Conservation (phyloP, 2,888 invertebrate species). For the Melikaiella ostensackeni region DNA sequence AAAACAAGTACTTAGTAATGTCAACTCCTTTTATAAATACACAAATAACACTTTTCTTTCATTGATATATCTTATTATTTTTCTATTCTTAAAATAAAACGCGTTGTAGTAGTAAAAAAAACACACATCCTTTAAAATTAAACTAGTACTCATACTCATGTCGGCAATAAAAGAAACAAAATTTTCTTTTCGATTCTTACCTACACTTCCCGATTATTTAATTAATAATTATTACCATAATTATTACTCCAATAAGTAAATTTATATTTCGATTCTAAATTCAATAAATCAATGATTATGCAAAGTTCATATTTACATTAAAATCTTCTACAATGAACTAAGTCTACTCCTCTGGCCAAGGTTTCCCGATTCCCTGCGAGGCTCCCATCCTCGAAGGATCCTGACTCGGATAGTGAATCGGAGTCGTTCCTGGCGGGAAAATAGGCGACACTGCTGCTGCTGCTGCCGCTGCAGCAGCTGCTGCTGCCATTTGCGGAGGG, state of each 20-base stretch:
- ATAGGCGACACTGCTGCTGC: slow-evolving; percentile 77
- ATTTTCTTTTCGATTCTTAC: neutral
- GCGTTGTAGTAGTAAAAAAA: neutral
- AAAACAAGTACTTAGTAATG: no score
- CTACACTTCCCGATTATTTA: no score
- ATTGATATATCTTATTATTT: neutral
- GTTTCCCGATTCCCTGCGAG: slow-evolving; percentile 74
- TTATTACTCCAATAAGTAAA: no score
- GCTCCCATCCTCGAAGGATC: slow-evolving; percentile 96
- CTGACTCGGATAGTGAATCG: slow-evolving; percentile 96
- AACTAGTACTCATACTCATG: neutral
- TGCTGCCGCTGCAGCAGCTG: slow-evolving; percentile 77
- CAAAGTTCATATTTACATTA: slow-evolving; percentile 10
- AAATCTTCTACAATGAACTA: slow-evolving; percentile 76
- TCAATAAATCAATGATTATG: slow-evolving; percentile 1
- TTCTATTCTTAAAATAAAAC: neutral
- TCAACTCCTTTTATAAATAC: neutral
- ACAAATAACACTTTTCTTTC: neutral
- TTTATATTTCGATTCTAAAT: neutral
- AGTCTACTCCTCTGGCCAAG: slow-evolving; percentile 73
- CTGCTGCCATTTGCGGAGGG: slow-evolving; percentile 75
- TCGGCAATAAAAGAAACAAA: neutral
- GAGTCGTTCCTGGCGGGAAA: slow-evolving; percentile 79
- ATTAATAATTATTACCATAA: no score
- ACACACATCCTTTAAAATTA: neutral